Evolutionary conservation across 2,888 invertebrate species (phyloP).

Genomic region (Axea sp.): DNA sequence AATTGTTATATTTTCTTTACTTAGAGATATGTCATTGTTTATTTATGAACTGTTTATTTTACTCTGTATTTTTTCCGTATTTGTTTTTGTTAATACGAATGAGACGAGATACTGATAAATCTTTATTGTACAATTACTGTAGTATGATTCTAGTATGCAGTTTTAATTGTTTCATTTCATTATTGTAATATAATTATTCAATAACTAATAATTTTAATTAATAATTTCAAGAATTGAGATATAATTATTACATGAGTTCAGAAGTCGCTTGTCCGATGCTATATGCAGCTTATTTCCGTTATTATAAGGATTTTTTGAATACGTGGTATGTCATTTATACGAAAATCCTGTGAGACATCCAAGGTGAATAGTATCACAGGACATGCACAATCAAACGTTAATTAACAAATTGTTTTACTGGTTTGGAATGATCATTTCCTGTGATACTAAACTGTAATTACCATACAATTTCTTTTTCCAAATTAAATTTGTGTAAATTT

Average conservation of each 20-base stretch:
- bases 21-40: slow-evolving; percentile 77
- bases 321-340: slow-evolving; percentile 7
- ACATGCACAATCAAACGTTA: no score
- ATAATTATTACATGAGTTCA: slow-evolving; percentile 40
- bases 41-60: slow-evolving; percentile 79
- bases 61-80: slow-evolving; percentile 72
- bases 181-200: slow-evolving; percentile 53
- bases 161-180: slow-evolving; percentile 52
- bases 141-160: slow-evolving; percentile 64
- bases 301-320: slow-evolving; percentile 10
- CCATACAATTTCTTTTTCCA: slow-evolving; percentile 46
- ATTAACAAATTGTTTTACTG: slow-evolving; percentile 16
- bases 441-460: slow-evolving; percentile 28
- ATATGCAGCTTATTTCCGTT: slow-evolving; percentile 41
- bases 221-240: slow-evolving; percentile 25
- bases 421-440: slow-evolving; percentile 9
- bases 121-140: slow-evolving; percentile 60
- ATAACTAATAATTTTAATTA: slow-evolving; percentile 10
- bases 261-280: slow-evolving; percentile 42
- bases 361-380: slow-evolving; percentile 22
- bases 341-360: slow-evolving; percentile 32
- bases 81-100: slow-evolving; percentile 76
- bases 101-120: slow-evolving; percentile 67
- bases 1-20: slow-evolving; percentile 77
- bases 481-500: neutral